Conservation (phyloP, 2,888 invertebrate genomes). For the Loripinus fragilis region DNA sequence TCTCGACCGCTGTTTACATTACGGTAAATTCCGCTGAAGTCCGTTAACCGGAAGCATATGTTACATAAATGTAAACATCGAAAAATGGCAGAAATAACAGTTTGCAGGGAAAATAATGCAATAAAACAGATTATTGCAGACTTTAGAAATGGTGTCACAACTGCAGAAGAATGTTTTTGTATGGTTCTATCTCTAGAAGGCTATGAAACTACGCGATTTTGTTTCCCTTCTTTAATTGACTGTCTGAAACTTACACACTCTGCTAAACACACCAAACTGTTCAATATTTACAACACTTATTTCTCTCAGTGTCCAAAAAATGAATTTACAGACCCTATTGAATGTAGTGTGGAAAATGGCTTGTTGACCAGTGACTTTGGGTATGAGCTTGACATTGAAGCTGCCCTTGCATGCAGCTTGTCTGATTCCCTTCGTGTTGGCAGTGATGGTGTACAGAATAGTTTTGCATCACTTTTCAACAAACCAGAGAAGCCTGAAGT, state of each 20-base stretch:
- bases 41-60: background rate
- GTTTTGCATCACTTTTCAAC: background rate
- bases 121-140: slow-evolving; percentile 32
- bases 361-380: slow-evolving; percentile 59
- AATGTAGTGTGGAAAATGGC: slow-evolving; percentile 60
- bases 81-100: background rate
- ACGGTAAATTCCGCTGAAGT: background rate
- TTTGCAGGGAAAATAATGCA: background rate
- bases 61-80: background rate
- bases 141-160: slow-evolving; percentile 30
- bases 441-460: background rate
- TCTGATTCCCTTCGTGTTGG: background rate
- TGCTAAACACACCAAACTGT: slow-evolving; percentile 48
- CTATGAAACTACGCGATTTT: slow-evolving; percentile 44
- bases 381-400: slow-evolving; percentile 62
- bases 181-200: slow-evolving; percentile 63
- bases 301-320: slow-evolving; percentile 40
- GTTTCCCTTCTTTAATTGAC: slow-evolving; percentile 47
- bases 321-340: slow-evolving; percentile 48
- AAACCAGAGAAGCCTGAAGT: background rate
- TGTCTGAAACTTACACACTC: slow-evolving; percentile 22
- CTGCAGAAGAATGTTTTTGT: slow-evolving; percentile 68
- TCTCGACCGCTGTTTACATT: no score
- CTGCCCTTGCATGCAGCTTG: slow-evolving; percentile 33
- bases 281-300: slow-evolving; percentile 50